Base-by-base conservation (phyloP, 2,113 vertebrate genomes). In the Lutjanus erythropterus region DNA sequence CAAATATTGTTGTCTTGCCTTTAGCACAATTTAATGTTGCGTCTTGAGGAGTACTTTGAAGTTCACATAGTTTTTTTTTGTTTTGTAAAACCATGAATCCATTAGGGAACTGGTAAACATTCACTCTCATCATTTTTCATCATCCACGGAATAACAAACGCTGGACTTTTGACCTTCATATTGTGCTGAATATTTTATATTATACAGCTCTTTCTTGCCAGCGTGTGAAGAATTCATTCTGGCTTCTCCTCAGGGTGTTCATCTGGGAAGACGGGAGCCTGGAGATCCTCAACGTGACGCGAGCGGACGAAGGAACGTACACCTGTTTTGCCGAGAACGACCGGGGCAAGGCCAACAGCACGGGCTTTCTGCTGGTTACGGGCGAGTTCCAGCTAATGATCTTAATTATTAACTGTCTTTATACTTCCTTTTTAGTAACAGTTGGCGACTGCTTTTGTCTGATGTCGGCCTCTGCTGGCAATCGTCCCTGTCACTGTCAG, bases 241-340 rank as follows among this genome's bases (percentile, higher is more conserved):
- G 19, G 5, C 75, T 59, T 55, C 53, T 78, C 71, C 56, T 66
- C 82, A 99, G 98, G 89, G 93, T 98, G 69, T 96, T 84, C 71
- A 96, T 99, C 89, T 97, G 96, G 97, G 95, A 96, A 76, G 97
- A 99, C 0, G 98, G 98, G 6, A 99, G 96, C 91, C 91, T 99
- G 87, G 98, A 98, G 95, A 98, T 99, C 77, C 94, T 95, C 59
- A 97, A 99, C 64, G 90, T 99, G 68, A 97, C 96, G n/a, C 94
- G 89, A 33, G 81, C 94, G 35, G 98, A 99, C 65, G 96, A 96
- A 52, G 98, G 98, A 44, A 91, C 90, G 72, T 99, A 99, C 70
- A 99, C 97, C 0, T 99, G 98, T 87, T 99, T 99, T 70, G 97
- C 96, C 4, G 96, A 97, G 92, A 99, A 99, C 49, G 95, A 97